Percentiles rank a stretch among this genome's conserved stretches.
Conservation (phyloP, 2,797 vertebrate genomes). For the Cygnus olor region DNA sequence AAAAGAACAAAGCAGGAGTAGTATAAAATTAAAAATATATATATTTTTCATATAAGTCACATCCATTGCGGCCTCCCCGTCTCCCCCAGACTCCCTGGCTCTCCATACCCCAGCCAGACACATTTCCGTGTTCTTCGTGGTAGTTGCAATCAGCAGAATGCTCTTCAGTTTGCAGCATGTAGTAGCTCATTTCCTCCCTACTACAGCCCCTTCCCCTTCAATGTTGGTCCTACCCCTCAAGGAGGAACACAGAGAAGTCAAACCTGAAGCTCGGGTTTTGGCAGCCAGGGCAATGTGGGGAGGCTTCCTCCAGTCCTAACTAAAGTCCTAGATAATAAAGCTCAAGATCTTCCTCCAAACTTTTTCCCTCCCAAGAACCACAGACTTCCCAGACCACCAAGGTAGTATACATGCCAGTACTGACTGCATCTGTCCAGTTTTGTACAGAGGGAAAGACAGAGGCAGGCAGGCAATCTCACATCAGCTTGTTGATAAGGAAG, state of each 20-base stretch:
- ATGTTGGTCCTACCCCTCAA: background rate
- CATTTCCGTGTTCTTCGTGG: rapidly evolving
- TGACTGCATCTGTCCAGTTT: background rate
- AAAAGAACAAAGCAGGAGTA: background rate
- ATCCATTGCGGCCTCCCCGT: background rate
- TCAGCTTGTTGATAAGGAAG: background rate
- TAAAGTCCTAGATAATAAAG: background rate
- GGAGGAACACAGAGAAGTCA: background rate
- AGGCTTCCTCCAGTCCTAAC: background rate
- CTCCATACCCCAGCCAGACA: background rate
- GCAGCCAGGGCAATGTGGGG: background rate
- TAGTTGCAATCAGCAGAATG: background rate
- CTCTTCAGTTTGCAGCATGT: background rate
- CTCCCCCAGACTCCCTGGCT: background rate
- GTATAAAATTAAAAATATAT: background rate
- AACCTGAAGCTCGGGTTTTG: background rate
- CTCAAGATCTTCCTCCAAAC: background rate
- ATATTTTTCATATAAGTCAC: background rate
- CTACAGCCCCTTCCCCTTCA: background rate
- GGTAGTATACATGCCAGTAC: background rate
- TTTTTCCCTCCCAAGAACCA: background rate
- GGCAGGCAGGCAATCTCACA: background rate
- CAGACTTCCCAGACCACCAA: background rate
- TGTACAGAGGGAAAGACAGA: background rate
- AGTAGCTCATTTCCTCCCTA: background rate